Conservation (phyloP, 1,140 invertebrate species). For the Drosophila arawakana region DNA sequence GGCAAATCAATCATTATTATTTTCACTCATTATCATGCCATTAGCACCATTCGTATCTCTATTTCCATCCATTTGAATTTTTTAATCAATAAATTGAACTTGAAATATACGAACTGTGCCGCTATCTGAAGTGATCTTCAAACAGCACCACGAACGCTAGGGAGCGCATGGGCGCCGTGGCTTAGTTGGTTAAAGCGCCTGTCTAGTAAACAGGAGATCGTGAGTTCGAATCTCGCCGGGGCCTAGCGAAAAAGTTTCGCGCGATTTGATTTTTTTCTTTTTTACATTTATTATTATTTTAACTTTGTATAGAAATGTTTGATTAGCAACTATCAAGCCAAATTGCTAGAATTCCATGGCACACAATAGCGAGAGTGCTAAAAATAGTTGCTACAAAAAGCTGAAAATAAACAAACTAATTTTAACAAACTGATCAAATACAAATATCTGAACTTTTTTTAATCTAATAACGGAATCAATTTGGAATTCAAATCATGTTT, state of each 20-base stretch:
- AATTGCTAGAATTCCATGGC: too few relatives aligned
- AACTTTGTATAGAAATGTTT: too few relatives aligned
- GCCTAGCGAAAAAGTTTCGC: constrained; percentile 59
- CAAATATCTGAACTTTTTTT: too few relatives aligned
- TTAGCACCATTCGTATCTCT: constrained; percentile 10
- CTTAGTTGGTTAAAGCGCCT: constrained; percentile 88
- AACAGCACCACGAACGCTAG: not conserved
- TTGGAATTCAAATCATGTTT: too few relatives aligned
- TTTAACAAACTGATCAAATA: too few relatives aligned
- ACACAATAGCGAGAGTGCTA: too few relatives aligned
- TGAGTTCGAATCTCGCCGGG: constrained; percentile 86
- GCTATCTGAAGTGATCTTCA: constrained; percentile 17
- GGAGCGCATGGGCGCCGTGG: constrained; percentile 85
- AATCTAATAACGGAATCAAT: too few relatives aligned
- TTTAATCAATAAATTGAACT: constrained; percentile 10
- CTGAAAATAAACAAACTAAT: too few relatives aligned
- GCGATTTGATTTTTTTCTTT: not conserved
- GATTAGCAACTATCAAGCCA: too few relatives aligned
- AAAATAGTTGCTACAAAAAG: too few relatives aligned
- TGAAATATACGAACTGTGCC: not conserved
- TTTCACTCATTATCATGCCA: not conserved
- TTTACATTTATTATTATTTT: not conserved
- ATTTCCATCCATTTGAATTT: constrained; percentile 20
- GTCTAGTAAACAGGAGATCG: constrained; percentile 87
- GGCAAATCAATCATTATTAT: constrained; percentile 15